phyloP scores from a whole-genome alignment of 1,140 invertebrate species.

The Trichoplusia ni region DNA sequence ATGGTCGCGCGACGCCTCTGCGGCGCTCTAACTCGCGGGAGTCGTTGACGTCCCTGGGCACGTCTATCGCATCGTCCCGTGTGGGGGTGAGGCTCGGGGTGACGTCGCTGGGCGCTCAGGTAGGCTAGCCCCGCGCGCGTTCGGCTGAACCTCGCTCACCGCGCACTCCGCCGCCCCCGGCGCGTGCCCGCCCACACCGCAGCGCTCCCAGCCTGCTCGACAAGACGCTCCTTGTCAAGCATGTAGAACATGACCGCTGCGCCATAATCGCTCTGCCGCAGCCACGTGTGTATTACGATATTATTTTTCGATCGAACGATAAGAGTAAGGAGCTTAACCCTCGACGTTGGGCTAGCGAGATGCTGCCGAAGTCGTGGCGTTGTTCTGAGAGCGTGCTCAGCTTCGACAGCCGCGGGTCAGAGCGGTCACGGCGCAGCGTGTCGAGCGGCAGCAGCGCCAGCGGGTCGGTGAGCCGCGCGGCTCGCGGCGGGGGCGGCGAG shows the following conservation, averaged over 20 bases:
- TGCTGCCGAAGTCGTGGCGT: constrained; percentile 73
- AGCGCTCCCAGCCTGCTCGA: constrained; percentile 67
- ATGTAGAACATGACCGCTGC: constrained; percentile 71
- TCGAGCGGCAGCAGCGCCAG: constrained; percentile 57
- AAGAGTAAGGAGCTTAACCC: constrained; percentile 58
- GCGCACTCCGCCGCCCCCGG: constrained; percentile 51
- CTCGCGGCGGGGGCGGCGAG: constrained; percentile 47
- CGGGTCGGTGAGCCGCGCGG: constrained; percentile 35
- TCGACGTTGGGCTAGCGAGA: constrained; percentile 65
- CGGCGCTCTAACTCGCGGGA: constrained; percentile 91
- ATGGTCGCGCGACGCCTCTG: constrained; percentile 83
- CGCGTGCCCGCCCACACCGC: constrained; percentile 53
- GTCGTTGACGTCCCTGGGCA: constrained; percentile 90
- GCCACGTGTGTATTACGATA: constrained; percentile 71
- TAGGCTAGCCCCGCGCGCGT: constrained; percentile 84
- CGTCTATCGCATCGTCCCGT: constrained; percentile 84
- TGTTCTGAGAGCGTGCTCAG: constrained; percentile 73
- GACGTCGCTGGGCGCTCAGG: constrained; percentile 86
- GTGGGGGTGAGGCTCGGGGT: constrained; percentile 85
- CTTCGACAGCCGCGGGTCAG: constrained; percentile 53
- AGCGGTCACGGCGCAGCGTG: constrained; percentile 63
- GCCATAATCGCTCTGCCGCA: constrained; percentile 73
- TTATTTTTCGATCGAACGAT: constrained; percentile 56
- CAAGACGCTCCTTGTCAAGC: constrained; percentile 72
- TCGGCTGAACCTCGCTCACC: constrained; percentile 70